Evolutionary conservation across 2,888 invertebrate genomes (phyloP), one percentile per base, ranked within the genome.

Genomic region (Aelia acuminata): DNA sequence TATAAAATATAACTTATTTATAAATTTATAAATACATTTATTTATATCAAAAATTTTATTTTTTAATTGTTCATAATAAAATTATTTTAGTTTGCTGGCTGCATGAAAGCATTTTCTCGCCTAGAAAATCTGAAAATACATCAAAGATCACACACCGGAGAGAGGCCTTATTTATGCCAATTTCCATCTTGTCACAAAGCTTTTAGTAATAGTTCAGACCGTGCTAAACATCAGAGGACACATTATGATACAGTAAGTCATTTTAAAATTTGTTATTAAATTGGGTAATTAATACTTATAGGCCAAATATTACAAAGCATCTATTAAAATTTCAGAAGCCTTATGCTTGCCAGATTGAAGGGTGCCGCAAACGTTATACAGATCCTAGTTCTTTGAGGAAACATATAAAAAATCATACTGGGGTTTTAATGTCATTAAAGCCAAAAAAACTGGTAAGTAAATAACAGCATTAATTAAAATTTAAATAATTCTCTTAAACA

Each of bases 81-180:
- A 31, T 31, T 63, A 63, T 70, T 70, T 70, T 93, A 99, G 99
- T 98, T 98, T 92, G 95, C 96, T 87, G 97, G 97, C 0, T 99
- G 99, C 92, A 95, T 95, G 89, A 99, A 99, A 92, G 98, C 98
- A 0, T 99, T 99, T 93, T 98, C 98, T 1, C 94, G 99, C 0
- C 93, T 99, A 91, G 99, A 99, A 93, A 99, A 99, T 93, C 93
- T 99, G 91, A 99, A 99, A 94, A 99, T 99, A 91, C 99, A 99
- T 93, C 96, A 98, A 90, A 93, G 98, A 53, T 98, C 98, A 2
- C 98, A 98, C 92, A 98, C 98, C 0, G 99, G 99, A 0, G 99
- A 99, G 92, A 94, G 98, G 80, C 99, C 99, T 0, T 99, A 99
- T 92, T 95, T 96, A 89, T 99, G 99, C 91, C 98, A 98, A 91